Evolutionary conservation across 1,140 invertebrate genomes (phyloP).

Genomic region (Pomacea maculata): DNA sequence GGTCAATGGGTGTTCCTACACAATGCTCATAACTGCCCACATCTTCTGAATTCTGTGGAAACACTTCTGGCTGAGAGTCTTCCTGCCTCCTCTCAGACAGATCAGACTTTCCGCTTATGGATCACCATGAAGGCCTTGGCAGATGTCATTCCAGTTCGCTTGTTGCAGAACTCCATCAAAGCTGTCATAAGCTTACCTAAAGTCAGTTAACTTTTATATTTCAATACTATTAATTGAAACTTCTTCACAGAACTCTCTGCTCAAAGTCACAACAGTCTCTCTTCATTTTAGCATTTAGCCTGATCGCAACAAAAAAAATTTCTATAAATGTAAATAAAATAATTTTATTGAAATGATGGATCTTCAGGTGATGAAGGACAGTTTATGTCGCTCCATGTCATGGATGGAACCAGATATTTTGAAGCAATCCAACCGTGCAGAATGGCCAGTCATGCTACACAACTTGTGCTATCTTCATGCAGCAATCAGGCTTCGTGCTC

Average conservation of each 20-base stretch:
- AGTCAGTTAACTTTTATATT: conserved; percentile 36
- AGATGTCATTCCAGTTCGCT: conserved; percentile 46
- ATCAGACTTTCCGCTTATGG: conserved; percentile 62
- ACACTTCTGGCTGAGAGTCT: conserved; percentile 48
- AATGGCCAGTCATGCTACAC: conserved; percentile 63
- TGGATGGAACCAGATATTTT: conserved; percentile 62
- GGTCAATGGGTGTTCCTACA: conserved; percentile 62
- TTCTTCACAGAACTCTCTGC: not conserved
- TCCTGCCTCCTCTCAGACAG: conserved; percentile 27
- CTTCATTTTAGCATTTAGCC: not conserved
- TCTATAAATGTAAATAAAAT: too few species aligned
- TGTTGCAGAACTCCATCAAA: conserved; percentile 58
- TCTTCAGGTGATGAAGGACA: conserved; percentile 62
- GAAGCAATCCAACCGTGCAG: conserved; percentile 51
- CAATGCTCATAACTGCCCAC: conserved; percentile 61
- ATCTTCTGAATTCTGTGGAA: conserved; percentile 57
- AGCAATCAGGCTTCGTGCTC: conserved; percentile 58
- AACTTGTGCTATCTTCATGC: conserved; percentile 65
- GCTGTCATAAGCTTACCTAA: conserved; percentile 59
- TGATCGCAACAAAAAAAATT: too few species aligned
- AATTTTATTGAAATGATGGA: too few species aligned
- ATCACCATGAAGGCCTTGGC: conserved; percentile 51
- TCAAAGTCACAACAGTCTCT: not conserved
- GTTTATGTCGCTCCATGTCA: conserved; percentile 55
- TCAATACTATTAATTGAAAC: not conserved